Base-by-base conservation (phyloP, 2,797 vertebrate genomes). In the Enteromius argenteus region DNA sequence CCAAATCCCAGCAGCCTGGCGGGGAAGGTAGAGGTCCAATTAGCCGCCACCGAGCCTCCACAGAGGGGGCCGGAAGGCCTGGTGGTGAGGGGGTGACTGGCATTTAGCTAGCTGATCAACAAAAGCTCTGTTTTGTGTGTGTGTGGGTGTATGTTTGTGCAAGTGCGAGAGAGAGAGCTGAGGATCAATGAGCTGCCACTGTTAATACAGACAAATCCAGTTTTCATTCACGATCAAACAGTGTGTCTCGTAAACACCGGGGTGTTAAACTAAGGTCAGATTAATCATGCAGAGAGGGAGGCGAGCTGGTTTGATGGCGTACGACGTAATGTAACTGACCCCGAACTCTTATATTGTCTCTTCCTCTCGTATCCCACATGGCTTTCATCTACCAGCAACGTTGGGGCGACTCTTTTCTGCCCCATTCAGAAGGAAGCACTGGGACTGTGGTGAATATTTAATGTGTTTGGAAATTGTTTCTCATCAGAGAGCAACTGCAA, bases 391-490 rank as follows among this genome's bases (percentile, higher is more conserved):
- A 77, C 11, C 42, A 7, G 42, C n/a, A 80, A 27, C 32, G 56
- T 49, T 58, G 79, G 17, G 37, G n/a, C 3, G 0, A 42, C 71
- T 74, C 71, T 64, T 79, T 79, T 62, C 79, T 5, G 6, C 76
- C 53, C 37, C 49, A 62, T 84, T 67, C 37, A 56, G 77, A 74
- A 80, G 81, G 62, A 32, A 86, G n/a, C 49, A 19, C 71, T 76
- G 78, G 69, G 64, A 71, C 58, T 32, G 73, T 51, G 37, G 77
- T 44, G 4, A 85, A 83, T 64, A 87, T 90, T 89, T 91, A 87
- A 92, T 89, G 89, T 80, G 86, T 86, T 81, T 90, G 84, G 86
- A 91, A 90, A 86, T 66, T 76, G 86, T 49, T 86, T 92, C 90
- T 86, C 86, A 86, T 69, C 68, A 79, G 75, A 85, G 76, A 72